Base-by-base conservation (phyloP, 1,140 invertebrate genomes). In the Drosophila sturtevanti region DNA sequence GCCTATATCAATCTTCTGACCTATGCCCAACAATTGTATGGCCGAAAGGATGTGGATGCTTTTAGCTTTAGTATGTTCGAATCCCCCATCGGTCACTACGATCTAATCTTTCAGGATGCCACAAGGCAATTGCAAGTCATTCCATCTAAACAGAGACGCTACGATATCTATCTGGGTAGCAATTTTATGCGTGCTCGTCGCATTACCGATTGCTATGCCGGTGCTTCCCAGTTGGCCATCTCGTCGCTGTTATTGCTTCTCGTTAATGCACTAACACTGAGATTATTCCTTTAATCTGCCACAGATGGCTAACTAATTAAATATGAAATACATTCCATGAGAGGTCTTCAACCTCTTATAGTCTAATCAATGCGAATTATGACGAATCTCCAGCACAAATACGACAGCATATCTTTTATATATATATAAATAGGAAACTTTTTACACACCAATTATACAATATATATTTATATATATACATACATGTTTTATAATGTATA, bases 91-190 rank as follows among this genome's bases (percentile, higher is more conserved):
- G 96, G 96, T 0, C 97, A 95, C 87, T 95, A 95, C 52, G 97
- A 98, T 92, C 92, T 98, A 0, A 98, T 98, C 70, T 98, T 98
- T 92, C 97, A 98, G 93, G 97, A 98, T 91, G 96, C 97, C 0
- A 96, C 97, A 0, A 95, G 97, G 27, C 96, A 97, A 77, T 92
- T 98, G n/a, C 93, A 95, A 71, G 92, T 96, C 0, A 93, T 98
- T 22, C 93, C 94, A 3, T 92, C 93, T 22, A 92, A 93, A 1
- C 91, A 96, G 78, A 93, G 96, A 12, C 92, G 95, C 54, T 94
- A 94, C 4, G 91, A 93, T 5, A 65, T 81, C 11, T 97, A 97
- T 90, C 91, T 97, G 16, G 96, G 96, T 0, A 90, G 92, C 21
- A 95, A 96, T 87, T 97, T 96, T 89, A 94, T 97, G 93, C 93